Evolutionary conservation across 2,888 invertebrate species (phyloP), one percentile per base, ranked within the genome.

Genomic region (Idaea biselata): DNA sequence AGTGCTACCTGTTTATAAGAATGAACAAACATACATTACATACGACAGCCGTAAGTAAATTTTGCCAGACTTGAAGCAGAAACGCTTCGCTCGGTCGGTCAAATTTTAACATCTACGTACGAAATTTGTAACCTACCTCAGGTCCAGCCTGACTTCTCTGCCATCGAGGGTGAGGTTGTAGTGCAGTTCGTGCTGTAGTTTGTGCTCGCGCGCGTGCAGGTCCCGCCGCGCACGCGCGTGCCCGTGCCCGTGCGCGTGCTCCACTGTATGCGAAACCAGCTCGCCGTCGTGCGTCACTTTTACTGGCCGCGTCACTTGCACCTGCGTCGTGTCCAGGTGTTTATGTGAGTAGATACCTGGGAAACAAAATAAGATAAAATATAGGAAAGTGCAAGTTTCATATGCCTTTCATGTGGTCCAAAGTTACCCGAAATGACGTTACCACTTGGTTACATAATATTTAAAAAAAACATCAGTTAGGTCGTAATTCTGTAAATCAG

Each of bases 291-390:
- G 78, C 53, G 93, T 91, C 76, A 95, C 95, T 81, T 94, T 95
- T 65, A 93, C 88, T 0, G 95, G 95, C 62, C 93, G 89, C 62
- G 93, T 93, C 73, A 95, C 91, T 76, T 95, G 93, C 73, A 93
- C 93, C 70, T 93, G 89, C 54, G 89, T 86, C 11, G 94, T 77
- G 75, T 93, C 90, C 81, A 93, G 84, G 77, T 91, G 88, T 64
- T 83, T 84, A 66, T 90, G 87, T 54, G 93, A 92, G 79, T 93
- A 93, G 80, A 93, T 84, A 84, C 93, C 93, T 93, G 84, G 6
- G 66, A 31, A 25, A 58, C 18, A 44, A 63, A 6, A 33, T 54
- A 18, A 58, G 54, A 62, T 17, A 11, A 33, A 57, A 53, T 14
- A 59, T n/a, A 53, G 7, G 14, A 31, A 62, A 63, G 59, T 3